phyloP scores from a whole-genome alignment of 2,888 invertebrate species.

The Dinocampus coccinellae region DNA sequence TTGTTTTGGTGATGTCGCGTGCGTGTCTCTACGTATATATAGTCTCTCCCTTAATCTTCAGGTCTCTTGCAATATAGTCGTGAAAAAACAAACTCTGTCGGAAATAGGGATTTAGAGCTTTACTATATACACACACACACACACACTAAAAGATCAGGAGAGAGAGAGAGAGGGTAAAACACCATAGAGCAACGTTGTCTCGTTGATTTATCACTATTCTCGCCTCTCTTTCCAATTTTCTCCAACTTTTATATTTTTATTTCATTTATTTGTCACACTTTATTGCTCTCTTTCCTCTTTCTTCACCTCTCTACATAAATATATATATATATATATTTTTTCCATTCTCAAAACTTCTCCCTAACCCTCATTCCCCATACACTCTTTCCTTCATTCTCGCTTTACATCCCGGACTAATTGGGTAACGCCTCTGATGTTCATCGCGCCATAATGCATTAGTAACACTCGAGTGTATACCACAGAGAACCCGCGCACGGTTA shows the following conservation, averaged over 20 bases:
- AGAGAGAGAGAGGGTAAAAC: too few relatives aligned
- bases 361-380: neutral
- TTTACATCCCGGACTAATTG: slow-evolving; percentile 16
- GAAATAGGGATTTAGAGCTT: slow-evolving; percentile 12
- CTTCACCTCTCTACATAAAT: neutral
- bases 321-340: neutral
- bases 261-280: too few relatives aligned
- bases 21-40: slow-evolving; percentile 8
- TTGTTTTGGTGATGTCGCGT: slow-evolving; percentile 23
- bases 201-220: slow-evolving; percentile 16
- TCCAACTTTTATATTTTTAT: too few relatives aligned
- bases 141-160: neutral
- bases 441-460: slow-evolving; percentile 17
- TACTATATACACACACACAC: neutral
- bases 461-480: slow-evolving; percentile 2
- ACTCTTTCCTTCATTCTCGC: neutral
- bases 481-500: neutral
- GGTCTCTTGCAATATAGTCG: neutral
- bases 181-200: neutral
- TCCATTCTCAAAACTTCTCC: neutral
- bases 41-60: neutral
- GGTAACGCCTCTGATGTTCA: slow-evolving; percentile 15
- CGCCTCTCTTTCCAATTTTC: neutral
- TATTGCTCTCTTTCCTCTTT: neutral
- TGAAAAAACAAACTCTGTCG: slow-evolving; percentile 17